A percentile compares a stretch with the other conserved stretches of the same genome.
Evolutionary conservation across 1,140 invertebrate genomes (phyloP).

Genomic region (Pachypsylla venusta): DNA sequence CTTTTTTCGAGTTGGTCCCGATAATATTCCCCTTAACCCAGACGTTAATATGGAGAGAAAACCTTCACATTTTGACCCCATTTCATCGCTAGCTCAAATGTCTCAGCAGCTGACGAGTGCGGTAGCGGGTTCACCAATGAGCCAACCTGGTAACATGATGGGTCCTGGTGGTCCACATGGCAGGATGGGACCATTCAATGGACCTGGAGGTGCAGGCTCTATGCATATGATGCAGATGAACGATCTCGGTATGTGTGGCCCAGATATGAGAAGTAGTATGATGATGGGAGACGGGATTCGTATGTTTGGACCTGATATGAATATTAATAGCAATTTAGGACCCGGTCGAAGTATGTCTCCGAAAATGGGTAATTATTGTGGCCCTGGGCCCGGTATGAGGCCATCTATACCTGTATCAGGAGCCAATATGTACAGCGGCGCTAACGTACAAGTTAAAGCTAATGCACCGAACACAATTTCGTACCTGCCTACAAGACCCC

Average conservation of each 20-base stretch:
- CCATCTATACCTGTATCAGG: conserved; percentile 22
- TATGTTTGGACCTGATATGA: conserved; percentile 29
- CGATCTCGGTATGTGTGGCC: conserved; percentile 33
- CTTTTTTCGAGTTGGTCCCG: conserved; percentile 31
- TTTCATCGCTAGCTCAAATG: conserved; percentile 86
- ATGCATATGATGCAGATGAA: conserved; percentile 40
- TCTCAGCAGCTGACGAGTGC: conserved; percentile 74
- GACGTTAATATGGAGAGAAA: conserved; percentile 31
- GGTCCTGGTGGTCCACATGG: conserved; percentile 27
- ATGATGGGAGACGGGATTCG: conserved; percentile 26
- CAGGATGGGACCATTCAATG: conserved; percentile 36
- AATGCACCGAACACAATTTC: conserved; percentile 95
- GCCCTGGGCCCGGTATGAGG: conserved; percentile 16
- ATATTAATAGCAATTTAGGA: conserved; percentile 35
- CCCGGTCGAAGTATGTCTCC: conserved; percentile 28
- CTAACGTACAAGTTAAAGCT: conserved; percentile 84
- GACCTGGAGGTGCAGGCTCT: conserved; percentile 26
- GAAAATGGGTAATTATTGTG: conserved; percentile 28
- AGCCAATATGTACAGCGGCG: conserved; percentile 54
- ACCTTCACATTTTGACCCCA: conserved; percentile 67
- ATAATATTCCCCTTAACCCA: conserved; percentile 71
- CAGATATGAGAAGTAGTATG: conserved; percentile 32
- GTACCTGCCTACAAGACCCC: conserved; percentile 82
- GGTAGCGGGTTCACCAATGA: conserved; percentile 40
- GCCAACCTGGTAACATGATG: conserved; percentile 28